Evolutionary conservation across 2,888 invertebrate species (phyloP).

Genomic region (Ophion obscuratus): DNA sequence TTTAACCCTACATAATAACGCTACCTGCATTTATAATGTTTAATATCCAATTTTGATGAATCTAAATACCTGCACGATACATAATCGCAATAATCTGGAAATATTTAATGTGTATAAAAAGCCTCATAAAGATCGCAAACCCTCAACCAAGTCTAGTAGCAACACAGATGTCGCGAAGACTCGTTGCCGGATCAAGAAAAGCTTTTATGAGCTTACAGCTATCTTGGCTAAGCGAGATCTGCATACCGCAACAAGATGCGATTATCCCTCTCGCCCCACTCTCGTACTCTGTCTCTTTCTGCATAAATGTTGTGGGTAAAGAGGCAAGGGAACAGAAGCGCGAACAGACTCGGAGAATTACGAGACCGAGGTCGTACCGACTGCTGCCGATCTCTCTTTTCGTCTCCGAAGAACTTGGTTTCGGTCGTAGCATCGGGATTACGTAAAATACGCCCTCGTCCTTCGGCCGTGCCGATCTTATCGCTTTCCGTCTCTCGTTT

Average conservation of each 20-base stretch:
- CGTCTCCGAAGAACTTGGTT: conserved; percentile 51
- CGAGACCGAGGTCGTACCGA: conserved; percentile 64
- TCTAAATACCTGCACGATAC: no score
- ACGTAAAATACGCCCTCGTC: conserved; percentile 64
- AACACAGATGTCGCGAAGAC: not conserved
- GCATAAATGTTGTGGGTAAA: conserved; percentile 33
- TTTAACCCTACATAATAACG: no score
- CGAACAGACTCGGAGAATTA: conserved; percentile 62
- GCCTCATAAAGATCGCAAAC: conserved; percentile 15
- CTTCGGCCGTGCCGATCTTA: conserved; percentile 59
- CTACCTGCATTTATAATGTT: not conserved
- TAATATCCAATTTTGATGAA: not conserved
- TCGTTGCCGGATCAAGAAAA: conserved; percentile 35
- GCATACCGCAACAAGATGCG: conserved; percentile 58
- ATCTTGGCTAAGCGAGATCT: conserved; percentile 52
- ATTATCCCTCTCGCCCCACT: conserved; percentile 31
- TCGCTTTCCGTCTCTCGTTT: conserved; percentile 44
- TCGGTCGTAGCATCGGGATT: conserved; percentile 61
- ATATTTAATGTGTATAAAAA: not conserved
- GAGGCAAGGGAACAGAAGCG: conserved; percentile 39
- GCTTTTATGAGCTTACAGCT: conserved; percentile 47
- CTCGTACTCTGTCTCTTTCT: conserved; percentile 31
- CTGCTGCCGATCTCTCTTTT: conserved; percentile 52
- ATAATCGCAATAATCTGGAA: no score
- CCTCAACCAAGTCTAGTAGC: conserved; percentile 3